Conservation (phyloP, 2,113 vertebrate genomes). For the Bubalus kerabau region DNA sequence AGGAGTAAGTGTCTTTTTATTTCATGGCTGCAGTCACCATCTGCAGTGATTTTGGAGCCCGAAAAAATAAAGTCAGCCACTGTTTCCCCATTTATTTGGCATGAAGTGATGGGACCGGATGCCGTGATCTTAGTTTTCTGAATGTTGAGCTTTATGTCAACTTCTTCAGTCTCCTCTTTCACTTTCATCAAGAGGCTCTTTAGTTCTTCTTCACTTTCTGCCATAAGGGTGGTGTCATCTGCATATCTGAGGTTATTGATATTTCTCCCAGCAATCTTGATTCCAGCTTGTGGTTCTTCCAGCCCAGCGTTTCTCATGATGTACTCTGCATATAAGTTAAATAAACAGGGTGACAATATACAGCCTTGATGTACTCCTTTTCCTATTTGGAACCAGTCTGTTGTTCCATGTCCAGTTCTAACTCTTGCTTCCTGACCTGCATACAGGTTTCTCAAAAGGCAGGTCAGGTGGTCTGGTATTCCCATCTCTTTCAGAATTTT, state of each 20-base stretch:
- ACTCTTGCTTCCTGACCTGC: background rate
- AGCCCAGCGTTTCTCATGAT: background rate
- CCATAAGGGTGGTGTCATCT: background rate
- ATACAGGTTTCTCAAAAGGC: background rate
- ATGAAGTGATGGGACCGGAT: background rate
- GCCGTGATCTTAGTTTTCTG: background rate
- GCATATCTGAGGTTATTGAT: background rate
- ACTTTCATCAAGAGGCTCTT: background rate
- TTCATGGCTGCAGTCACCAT: background rate
- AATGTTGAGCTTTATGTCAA: background rate
- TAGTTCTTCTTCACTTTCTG: background rate
- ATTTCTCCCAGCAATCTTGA: background rate
- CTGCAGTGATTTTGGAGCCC: background rate
- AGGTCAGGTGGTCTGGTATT: background rate
- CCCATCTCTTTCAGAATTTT: background rate
- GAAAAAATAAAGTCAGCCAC: fast-evolving
- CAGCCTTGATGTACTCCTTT: background rate
- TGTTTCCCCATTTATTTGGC: background rate
- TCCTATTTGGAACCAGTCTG: background rate
- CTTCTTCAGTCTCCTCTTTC: background rate
- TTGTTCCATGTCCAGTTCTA: background rate
- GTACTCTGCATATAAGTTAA: background rate
- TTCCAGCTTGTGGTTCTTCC: background rate
- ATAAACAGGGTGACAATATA: background rate
- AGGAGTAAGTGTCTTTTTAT: background rate